phyloP scores from a whole-genome alignment of 1,140 invertebrate species.

The Diorhabda elongata region DNA sequence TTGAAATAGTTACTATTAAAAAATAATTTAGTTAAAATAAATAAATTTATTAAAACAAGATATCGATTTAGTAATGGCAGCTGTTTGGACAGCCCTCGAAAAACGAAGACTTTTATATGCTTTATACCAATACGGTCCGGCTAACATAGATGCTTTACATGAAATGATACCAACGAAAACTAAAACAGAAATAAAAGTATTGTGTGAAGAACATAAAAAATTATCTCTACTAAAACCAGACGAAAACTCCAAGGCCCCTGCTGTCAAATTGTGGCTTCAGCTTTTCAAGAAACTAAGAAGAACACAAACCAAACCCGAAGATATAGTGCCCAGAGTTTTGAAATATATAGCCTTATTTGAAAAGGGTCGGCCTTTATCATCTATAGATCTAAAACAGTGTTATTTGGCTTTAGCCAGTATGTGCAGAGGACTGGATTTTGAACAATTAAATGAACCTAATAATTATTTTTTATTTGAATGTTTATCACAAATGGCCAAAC shows the following conservation, averaged over 20 bases:
- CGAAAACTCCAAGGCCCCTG: slow-evolving; percentile 13
- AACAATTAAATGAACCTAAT: slow-evolving; percentile 21
- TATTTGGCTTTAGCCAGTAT: slow-evolving; percentile 33
- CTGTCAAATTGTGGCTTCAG: slow-evolving; percentile 32
- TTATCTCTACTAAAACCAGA: slow-evolving; percentile 18
- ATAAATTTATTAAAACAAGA: too few relatives aligned
- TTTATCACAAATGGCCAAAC: slow-evolving; percentile 23
- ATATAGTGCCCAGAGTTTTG: slow-evolving; percentile 29
- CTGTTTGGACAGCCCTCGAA: slow-evolving; percentile 25
- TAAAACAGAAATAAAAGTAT: slow-evolving; percentile 28
- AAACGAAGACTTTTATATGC: slow-evolving; percentile 29
- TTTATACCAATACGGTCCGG: slow-evolving; percentile 27
- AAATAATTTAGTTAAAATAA: too few relatives aligned
- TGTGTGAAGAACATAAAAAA: slow-evolving; percentile 29
- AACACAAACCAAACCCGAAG: slow-evolving; percentile 10
- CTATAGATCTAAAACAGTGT: slow-evolving; percentile 32
- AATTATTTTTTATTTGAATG: slow-evolving; percentile 30
- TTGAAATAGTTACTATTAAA: too few relatives aligned
- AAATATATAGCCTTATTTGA: slow-evolving; percentile 39
- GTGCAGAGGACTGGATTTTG: slow-evolving; percentile 20
- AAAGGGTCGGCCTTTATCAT: slow-evolving; percentile 16
- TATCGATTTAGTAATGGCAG: not conserved
- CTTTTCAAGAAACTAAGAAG: slow-evolving; percentile 24
- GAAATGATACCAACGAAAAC: slow-evolving; percentile 27
- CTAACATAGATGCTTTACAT: slow-evolving; percentile 25